Base-by-base conservation (phyloP, 2,113 vertebrate genomes). In the Oplegnathus fasciatus region DNA sequence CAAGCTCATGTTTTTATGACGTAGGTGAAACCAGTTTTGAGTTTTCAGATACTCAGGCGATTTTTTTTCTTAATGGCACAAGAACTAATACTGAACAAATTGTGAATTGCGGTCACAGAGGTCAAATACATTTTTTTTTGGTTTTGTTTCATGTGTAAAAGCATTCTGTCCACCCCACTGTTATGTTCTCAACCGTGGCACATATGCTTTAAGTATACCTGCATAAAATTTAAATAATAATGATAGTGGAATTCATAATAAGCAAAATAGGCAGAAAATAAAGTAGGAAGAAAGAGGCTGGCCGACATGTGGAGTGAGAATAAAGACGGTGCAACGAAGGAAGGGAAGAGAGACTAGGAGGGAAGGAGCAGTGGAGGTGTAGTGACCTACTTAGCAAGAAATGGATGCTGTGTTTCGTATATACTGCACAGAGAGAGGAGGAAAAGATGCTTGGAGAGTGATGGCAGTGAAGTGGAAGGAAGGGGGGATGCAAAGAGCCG, bases 301-400 rank as follows among this genome's bases (percentile, higher is more conserved):
- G 62, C 48, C 58, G 86, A 75, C 62, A 83, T 30, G 46, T 58
- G 28, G 34, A 79, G 62, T 78, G 28, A 83, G 88, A 88, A 87
- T 85, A 60, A 80, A 87, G 81, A 90, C 82, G 84, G 76, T 81
- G 82, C 71, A 78, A 58, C 18, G 34, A 48, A 67, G 58, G 77
- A 67, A 57, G 77, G 55, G 70, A 75, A 40, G 64, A 50, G 69
- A 67, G 62, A 34, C 58, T 32, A 26, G 78, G 78, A 82, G 78
- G 75, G 74, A 42, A 79, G 68, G 87, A 75, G 84, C 68, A 44
- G 78, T 69, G 84, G 88, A 93, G 92, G 89, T 92, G 89, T 88
- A 87, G 80, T 94, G 95, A 95, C 94, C 92, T 95, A 91, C 91
- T 95, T 94, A 75, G 82, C 34, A 50, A 73, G 78, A 88, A 90